These are phyloP conservation scores for Seriola dumerili DNA, from an alignment of 2,113 vertebrate species.

Conservation along the genomic window DNA sequence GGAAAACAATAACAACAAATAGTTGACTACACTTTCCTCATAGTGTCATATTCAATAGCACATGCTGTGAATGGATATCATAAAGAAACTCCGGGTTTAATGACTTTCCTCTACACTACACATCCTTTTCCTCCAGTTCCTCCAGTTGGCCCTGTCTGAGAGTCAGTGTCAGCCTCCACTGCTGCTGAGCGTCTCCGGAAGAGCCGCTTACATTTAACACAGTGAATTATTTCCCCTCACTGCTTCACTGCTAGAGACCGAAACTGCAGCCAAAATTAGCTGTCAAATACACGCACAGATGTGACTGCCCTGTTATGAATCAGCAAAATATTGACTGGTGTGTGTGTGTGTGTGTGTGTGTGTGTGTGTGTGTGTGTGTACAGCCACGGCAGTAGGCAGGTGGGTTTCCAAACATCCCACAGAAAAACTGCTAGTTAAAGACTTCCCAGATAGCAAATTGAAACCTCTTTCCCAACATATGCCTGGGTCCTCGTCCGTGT, in stretches of 20 bases:
- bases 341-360: neutral
- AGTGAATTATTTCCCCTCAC: constrained; percentile 31
- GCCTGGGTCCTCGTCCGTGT: no score
- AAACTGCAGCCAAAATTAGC: constrained; percentile 31
- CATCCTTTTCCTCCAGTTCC: constrained; percentile 7
- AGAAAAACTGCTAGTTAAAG: no score
- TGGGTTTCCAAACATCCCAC: neutral
- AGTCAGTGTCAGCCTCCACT: neutral
- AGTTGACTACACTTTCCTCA: neutral
- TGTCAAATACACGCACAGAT: constrained; percentile 24
- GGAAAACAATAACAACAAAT: neutral
- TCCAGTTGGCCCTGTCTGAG: constrained; percentile 19
- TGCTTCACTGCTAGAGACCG: constrained; percentile 12
- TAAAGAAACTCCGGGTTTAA: neutral
- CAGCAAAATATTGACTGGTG: constrained; percentile 50
- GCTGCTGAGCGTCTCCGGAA: constrained; percentile 25
- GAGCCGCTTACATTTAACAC: constrained; percentile 37
- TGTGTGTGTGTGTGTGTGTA: no score
- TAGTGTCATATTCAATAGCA: neutral
- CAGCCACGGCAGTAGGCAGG: constrained; percentile 31
- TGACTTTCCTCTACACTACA: neutral
- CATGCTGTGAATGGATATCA: neutral
- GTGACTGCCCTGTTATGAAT: constrained; percentile 57
- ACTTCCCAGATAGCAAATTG: no score
- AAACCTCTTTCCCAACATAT: no score